Evolutionary conservation across 2,888 invertebrate species (phyloP).

Genomic region (Cantharis rustica): DNA sequence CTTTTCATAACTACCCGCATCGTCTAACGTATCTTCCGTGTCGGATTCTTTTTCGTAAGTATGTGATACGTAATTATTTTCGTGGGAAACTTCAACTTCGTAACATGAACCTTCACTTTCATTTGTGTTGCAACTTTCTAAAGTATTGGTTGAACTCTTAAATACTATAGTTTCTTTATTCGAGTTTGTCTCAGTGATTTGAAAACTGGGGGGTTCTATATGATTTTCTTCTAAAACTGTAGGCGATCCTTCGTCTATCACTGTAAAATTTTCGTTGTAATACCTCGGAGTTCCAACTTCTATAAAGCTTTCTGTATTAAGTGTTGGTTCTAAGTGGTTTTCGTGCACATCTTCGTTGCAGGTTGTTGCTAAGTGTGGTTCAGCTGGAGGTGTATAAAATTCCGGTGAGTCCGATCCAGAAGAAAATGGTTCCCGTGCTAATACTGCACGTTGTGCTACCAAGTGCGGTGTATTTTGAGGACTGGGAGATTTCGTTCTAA

Average conservation of each 20-base stretch:
- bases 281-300: constrained; percentile 36
- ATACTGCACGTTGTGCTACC: constrained; percentile 26
- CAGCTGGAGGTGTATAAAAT: constrained; percentile 54
- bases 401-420: constrained; percentile 55
- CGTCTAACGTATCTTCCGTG: neutral
- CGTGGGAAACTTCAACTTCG: constrained; percentile 4
- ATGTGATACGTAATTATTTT: neutral
- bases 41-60: neutral
- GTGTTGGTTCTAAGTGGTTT: constrained; percentile 5
- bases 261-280: constrained; percentile 33
- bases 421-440: constrained; percentile 42
- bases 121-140: constrained; percentile 11
- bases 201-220: constrained; percentile 6
- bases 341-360: constrained; percentile 30
- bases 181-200: neutral
- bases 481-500: constrained; percentile 41
- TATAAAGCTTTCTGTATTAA: constrained; percentile 34
- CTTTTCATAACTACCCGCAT: neutral
- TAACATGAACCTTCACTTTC: constrained; percentile 9
- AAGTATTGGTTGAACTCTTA: constrained; percentile 8
- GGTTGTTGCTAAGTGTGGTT: constrained; percentile 44
- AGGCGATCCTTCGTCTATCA: constrained; percentile 27
- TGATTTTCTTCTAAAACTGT: constrained; percentile 21
- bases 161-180: neutral
- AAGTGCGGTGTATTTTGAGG: constrained; percentile 34